Base-by-base conservation (phyloP, 2,888 invertebrate genomes). In the Dermolepida albohirtum region DNA sequence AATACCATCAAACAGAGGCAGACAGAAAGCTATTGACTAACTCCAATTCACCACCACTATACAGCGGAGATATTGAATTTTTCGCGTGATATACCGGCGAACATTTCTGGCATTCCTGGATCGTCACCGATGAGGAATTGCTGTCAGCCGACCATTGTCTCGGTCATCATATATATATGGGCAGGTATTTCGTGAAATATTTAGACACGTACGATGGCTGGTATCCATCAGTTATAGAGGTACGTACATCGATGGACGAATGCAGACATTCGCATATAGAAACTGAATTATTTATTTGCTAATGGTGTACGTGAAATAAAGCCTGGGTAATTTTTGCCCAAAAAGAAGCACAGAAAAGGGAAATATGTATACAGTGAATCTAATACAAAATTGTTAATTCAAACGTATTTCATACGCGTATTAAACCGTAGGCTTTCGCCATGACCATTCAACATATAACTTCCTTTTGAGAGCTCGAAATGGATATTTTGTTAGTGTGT, bases 31-130 rank as follows among this genome's bases (percentile, higher is more conserved):
- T 75, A 79, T 79, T 79, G 78, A 79, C 78, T 76, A 77, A 79
- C 78, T 78, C 75, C 79, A 80, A 80, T 79, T 77, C 78, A 75
- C 47, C 54, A 29, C 72, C 14, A 16, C 54, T 27, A 40, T 27
- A 44, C 71, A 69, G 71, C 74, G 40, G 50, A 78, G 80, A 80
- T 82, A 81, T 82, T 82, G 82, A 80, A 82, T 82, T 82, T 82
- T 82, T 81, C 78, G 77, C 78, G 76, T 76, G 79, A 80, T 79
- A 78, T 79, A 76, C 75, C 77, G 76, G 73, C 74, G 74, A 75
- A 75, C 77, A 79, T 79, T 76, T 74, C 76, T 69, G 76, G 77
- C 75, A 82, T 80, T 76, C 78, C 70, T 64, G 76, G 78, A 76
- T 73, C 74, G 78, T 76, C 75, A 74, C 73, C 74, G 76, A 80